Conservation (phyloP, 2,797 vertebrate species). For the Tragelaphus oryx region DNA sequence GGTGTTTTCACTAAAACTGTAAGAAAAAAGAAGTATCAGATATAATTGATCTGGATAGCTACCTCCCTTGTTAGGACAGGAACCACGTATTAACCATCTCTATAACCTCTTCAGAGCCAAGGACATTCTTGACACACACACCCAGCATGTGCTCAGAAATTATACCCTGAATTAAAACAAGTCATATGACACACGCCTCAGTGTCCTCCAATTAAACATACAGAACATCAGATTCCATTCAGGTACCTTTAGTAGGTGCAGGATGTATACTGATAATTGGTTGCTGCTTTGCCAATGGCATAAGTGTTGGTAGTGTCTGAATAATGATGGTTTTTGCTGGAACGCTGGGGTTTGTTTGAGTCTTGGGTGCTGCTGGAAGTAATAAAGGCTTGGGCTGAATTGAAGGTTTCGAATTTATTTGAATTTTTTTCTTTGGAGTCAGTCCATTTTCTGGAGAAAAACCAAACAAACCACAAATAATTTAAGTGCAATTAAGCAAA, state of each 20-base stretch:
- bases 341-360: conserved; percentile 81
- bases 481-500: not conserved
- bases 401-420: conserved; percentile 85
- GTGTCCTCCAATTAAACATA: not conserved
- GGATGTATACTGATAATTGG: conserved; percentile 89
- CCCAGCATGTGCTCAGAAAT: not conserved
- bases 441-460: conserved; percentile 79
- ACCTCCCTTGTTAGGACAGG: not conserved
- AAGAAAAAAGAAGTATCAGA: not conserved
- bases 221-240: not conserved
- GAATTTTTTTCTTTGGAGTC: conserved; percentile 85
- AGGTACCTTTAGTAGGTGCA: conserved; percentile 87
- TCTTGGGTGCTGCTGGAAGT: conserved; percentile 87
- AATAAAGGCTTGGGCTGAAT: conserved; percentile 91
- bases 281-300: conserved; percentile 86
- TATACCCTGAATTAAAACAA: not conserved
- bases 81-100: not conserved
- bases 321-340: conserved; percentile 93
- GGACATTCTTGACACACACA: not conserved
- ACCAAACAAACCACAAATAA: conserved; percentile 31
- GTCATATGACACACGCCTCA: not conserved
- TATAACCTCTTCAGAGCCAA: not conserved
- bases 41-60: not conserved
- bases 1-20: not conserved
- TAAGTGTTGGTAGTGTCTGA: conserved; percentile 88